Percentiles rank a stretch among this genome's conserved stretches.
Conservation (phyloP, 2,797 vertebrate species). For the Taenioides sp. region DNA sequence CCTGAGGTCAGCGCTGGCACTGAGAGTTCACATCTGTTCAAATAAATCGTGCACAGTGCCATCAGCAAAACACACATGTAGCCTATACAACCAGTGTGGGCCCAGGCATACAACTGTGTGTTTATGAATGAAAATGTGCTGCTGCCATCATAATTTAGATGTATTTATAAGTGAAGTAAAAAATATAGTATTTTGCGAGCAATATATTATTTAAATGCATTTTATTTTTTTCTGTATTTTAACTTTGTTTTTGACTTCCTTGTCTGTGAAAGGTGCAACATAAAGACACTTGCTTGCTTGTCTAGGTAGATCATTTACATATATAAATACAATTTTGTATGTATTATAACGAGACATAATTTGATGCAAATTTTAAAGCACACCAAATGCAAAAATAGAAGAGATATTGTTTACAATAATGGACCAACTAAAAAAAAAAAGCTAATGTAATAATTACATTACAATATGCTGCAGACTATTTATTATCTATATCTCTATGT, state of each 20-base stretch:
- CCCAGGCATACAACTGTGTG: constrained; percentile 12
- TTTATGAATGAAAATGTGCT: constrained; percentile 4
- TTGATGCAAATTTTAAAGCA: not conserved
- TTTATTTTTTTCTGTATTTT: too few species aligned
- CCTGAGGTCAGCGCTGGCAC: constrained; percentile 66
- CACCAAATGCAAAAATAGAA: not conserved
- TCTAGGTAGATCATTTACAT: too few species aligned
- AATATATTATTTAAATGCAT: too few species aligned
- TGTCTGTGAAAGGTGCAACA: too few species aligned
- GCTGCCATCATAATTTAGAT: not conserved
- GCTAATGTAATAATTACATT: too few species aligned
- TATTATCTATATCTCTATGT: too few species aligned
- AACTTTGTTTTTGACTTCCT: too few species aligned
- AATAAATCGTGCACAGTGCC: constrained; percentile 74
- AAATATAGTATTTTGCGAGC: too few species aligned
- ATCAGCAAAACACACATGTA: constrained; percentile 62
- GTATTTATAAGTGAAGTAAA: too few species aligned
- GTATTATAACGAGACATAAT: not conserved
- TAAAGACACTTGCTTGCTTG: too few species aligned
- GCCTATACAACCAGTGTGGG: constrained; percentile 18
- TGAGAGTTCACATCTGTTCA: constrained; percentile 78
- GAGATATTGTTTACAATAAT: not conserved
- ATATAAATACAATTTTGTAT: too few species aligned
- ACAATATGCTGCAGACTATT: not conserved
- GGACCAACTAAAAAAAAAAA: not conserved